Evolutionary conservation across 2,888 invertebrate species (phyloP), one percentile per base, ranked within the genome.

Genomic region (Archaeoteleia sp.): DNA sequence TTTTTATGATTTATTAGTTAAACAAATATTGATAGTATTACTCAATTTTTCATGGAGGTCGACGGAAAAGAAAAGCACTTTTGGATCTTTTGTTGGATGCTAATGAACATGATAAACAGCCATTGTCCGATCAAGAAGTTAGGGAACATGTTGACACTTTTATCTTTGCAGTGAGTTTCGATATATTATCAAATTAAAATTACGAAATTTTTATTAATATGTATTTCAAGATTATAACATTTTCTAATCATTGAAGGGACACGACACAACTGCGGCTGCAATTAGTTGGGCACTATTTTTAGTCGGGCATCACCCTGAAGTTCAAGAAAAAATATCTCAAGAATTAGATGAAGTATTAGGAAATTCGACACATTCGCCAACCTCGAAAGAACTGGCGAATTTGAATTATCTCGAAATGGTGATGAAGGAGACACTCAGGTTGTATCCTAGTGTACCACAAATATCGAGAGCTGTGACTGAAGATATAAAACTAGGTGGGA

Each of bases 81-180:
- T 84, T 92, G 76, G 92, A 92, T 84, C 85, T 92, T 34, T 79
- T 92, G 2, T 81, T 92, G 10, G 85, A 90, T 35, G 87, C 89
- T 1, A 78, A 76, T 32, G 88, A 87, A 72, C 86, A 89, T 4
- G 88, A 90, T 69, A 91, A 89, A 0, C 80, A 87, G 63, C 88
- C 87, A 2, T 83, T 92, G 37, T 87, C 87, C 6, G 88, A 89
- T 67, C 79, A 88, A 14, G 88, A 89, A 62, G 88, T 92, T 40
- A 86, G 90, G 45, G 90, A 91, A 78, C 91, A 92, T 86, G 91
- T 92, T 0, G 90, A 92, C 70, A 92, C 92, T 0, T 91, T 92
- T 72, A 90, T 92, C 89, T 92, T 92, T 80, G 91, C 89, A 81
- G 90, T 90, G 78, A 82, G 78, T 77, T 37, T 20, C n/a, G 23